These are phyloP conservation scores for Esox lucius DNA, from an alignment of 2,797 vertebrate species.

Conservation along the genomic window DNA sequence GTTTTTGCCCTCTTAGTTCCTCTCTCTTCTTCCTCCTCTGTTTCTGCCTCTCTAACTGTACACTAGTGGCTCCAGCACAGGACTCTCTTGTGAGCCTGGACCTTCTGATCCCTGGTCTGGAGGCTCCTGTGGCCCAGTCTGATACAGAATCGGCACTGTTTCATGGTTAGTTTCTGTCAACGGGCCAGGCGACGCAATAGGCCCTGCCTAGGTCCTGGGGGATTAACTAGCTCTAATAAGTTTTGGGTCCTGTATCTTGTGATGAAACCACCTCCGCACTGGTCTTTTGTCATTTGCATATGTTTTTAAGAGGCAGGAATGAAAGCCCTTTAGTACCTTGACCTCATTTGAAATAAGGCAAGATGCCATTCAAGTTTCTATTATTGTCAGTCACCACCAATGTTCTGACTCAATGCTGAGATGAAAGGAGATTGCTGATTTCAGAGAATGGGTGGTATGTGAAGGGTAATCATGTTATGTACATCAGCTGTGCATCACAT, in stretches of 20 bases:
- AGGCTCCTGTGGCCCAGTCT: conserved; percentile 76
- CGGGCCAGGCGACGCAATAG: background rate
- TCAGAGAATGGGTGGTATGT: background rate
- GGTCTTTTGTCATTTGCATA: background rate
- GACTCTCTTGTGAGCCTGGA: conserved; percentile 68
- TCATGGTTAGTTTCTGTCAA: conserved; percentile 73
- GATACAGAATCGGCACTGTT: conserved; percentile 74
- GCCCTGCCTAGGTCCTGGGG: background rate
- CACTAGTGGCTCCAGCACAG: conserved; percentile 69
- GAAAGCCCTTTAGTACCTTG: background rate
- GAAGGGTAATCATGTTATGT: background rate
- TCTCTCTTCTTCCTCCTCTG: background rate
- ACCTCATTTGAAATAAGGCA: background rate
- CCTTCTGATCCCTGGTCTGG: conserved; percentile 84
- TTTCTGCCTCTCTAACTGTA: background rate
- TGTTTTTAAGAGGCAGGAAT: background rate
- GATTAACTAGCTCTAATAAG: background rate
- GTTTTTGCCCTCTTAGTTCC: background rate
- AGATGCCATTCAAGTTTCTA: background rate
- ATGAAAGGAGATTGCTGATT: background rate
- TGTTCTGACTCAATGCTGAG: background rate
- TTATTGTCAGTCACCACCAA: background rate
- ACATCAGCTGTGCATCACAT: background rate
- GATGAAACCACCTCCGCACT: background rate
- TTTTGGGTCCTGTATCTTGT: background rate